Evolutionary conservation across 2,113 vertebrate species (phyloP), one percentile per base, ranked within the genome.

Genomic region (Pipra filicauda): DNA sequence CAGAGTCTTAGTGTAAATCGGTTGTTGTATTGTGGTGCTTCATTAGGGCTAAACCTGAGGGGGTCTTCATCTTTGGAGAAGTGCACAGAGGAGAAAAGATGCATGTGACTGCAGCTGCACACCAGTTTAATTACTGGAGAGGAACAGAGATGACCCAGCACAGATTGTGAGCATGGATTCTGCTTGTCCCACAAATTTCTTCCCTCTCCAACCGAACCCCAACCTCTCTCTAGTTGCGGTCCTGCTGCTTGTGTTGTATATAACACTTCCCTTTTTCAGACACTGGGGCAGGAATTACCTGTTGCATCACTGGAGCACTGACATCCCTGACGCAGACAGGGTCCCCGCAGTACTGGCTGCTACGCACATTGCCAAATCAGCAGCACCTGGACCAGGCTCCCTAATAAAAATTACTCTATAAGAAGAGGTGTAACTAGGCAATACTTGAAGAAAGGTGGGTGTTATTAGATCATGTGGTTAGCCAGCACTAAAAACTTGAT

Each of bases 401-500:
- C 44, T 39, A 14, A 39, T 33, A 54, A 11, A 74, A 72, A 81
- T 65, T 39, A 37, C 73, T 91, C 80, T 14, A 5, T 55, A 37
- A 74, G 61, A 87, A 81, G 74, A 92, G 92, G 77, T 91, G 83
- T 91, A 93, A 90, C 88, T 69, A 91, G 80, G 92, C 83, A 91
- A 74, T 96, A 76, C 85, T 81, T 65, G 52, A 70, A 94, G 61
- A 84, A 70, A 87, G 91, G 93, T 94, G 92, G 88, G 91, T 96
- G 88, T 96, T 96, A 94, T 46, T 79, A 94, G 88, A 91, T 91
- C 92, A 95, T 91, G 67, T 44, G 70, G 80, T 69, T 92, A 84
- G 69, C 73, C 85, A 72, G 92, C 76, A 93, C 58, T 52, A 91
- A 93, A 93, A 94, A 35, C 92, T 96, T 93, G 93, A 96, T 96